Evolutionary conservation across 1,140 invertebrate species (phyloP), one percentile per base, ranked within the genome.

Genomic region (Zaprionus vittiger): DNA sequence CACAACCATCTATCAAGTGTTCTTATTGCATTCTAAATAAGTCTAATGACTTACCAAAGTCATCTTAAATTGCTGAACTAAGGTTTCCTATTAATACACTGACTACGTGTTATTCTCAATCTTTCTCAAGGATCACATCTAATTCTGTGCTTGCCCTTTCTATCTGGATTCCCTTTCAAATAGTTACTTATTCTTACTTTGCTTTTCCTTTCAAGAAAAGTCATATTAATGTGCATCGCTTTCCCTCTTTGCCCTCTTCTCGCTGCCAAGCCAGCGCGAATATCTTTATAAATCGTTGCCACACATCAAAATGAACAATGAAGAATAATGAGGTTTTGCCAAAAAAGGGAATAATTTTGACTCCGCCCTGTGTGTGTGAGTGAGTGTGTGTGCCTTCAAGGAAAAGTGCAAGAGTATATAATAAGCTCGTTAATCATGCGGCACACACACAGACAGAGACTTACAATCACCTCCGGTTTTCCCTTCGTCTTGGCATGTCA

Each of bases 351-450:
- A 63, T 56, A 65, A 66, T 68, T 67, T 61, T 56, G 76, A 68
- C 77, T 79, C 74, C 24, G 22, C 57, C 22, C 49, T 24, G 49
- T 26, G 24, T 17, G 22, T 14, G 34, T 44, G 34, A n/a, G n/a
- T n/a, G n/a, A n/a, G n/a, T 74, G 55, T 64, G 49, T 34, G 69
- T 66, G 56, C 44, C 26, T 62, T 41, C 22, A 55, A 55, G 59
- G 54, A 65, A 76, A 64, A 68, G 62, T 70, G 81, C 52, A 22
- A 75, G 65, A 89, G 79, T 90, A 74, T 54, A 91, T 90, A 82
- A 90, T 77, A 85, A 77, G 73, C 62, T 85, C 86, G 75, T 90
- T 85, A 91, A 91, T 91, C 81, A 90, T 77, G 55, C 66, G 62
- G 72, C 57, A 60, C 20, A 60, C 70, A 66, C 37, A 57, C 44